A percentile compares a stretch with the other conserved stretches of the same genome.
phyloP scores from a whole-genome alignment of 2,113 vertebrate species.

The Salvelinus alpinus region DNA sequence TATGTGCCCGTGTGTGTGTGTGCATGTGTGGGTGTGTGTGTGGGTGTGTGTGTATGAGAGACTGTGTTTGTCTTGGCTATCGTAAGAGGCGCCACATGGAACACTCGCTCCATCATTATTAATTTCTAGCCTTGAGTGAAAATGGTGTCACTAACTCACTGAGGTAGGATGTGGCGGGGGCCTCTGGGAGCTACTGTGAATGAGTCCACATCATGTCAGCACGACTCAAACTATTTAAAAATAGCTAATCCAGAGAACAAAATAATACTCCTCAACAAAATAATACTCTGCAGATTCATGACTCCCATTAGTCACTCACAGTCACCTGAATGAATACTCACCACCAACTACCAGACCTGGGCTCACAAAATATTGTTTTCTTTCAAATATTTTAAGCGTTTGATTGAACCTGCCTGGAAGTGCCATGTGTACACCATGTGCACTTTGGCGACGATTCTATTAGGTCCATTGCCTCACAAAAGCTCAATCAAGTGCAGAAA shows the following conservation, averaged over 20 bases:
- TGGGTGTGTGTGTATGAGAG: background rate
- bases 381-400: too few species aligned
- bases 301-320: too few species aligned
- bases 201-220: constrained; percentile 48
- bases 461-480: too few species aligned
- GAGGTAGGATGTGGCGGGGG: constrained; percentile 47
- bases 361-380: too few species aligned
- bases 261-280: too few species aligned
- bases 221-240: constrained; percentile 51
- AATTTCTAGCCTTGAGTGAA: constrained; percentile 59
- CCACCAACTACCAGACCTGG: too few species aligned
- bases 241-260: constrained; percentile 26
- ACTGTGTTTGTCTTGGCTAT: constrained; percentile 42
- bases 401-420: too few species aligned
- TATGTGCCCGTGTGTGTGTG: background rate
- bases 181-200: constrained; percentile 59
- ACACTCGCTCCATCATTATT: constrained; percentile 56
- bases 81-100: constrained; percentile 42
- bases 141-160: constrained; percentile 73
- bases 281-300: too few species aligned
- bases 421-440: too few species aligned
- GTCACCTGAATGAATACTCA: too few species aligned
- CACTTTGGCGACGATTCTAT: too few species aligned
- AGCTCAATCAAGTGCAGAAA: too few species aligned
- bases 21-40: constrained; percentile 18